A percentile compares a stretch with the other conserved stretches of the same genome.
Evolutionary conservation across 2,888 invertebrate species (phyloP).

Genomic region (Caenorhabditis doughertyi): DNA sequence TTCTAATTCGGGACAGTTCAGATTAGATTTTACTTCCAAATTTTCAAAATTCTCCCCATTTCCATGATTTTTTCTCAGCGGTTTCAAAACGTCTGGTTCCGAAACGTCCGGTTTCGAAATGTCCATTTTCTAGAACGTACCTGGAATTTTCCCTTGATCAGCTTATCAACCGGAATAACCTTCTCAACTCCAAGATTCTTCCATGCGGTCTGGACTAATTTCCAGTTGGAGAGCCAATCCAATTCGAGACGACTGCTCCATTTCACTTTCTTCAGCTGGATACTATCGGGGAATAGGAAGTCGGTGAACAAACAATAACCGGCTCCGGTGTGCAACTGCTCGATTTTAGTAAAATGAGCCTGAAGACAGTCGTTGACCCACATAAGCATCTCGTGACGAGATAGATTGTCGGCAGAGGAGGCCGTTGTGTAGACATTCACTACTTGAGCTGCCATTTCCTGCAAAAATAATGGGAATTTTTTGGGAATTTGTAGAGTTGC

Average conservation of each 20-base stretch:
- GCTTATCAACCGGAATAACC: conserved; percentile 98
- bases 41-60: too few relatives aligned
- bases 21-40: too few relatives aligned
- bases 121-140: conserved; percentile 19
- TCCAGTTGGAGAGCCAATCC: conserved; percentile 99
- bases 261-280: conserved; percentile 85
- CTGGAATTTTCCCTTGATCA: conserved; percentile 99
- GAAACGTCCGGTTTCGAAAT: too few relatives aligned
- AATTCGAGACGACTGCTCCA: conserved; percentile 98
- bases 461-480: not conserved
- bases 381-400: conserved; percentile 92
- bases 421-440: conserved; percentile 82
- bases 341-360: conserved; percentile 93
- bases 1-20: too few relatives aligned
- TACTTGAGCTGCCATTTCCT: conserved; percentile 67
- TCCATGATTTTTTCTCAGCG: too few relatives aligned
- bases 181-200: conserved; percentile 98
- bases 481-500: too few relatives aligned
- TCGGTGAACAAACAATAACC: conserved; percentile 99
- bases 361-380: conserved; percentile 99
- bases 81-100: too few relatives aligned
- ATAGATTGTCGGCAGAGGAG: conserved; percentile 80
- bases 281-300: conserved; percentile 91
- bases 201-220: conserved; percentile 95
- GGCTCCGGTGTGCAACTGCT: conserved; percentile 98